A percentile compares a stretch with the other conserved stretches of the same genome.
Conservation (phyloP, 2,113 vertebrate species). For the Talpa occidentalis region DNA sequence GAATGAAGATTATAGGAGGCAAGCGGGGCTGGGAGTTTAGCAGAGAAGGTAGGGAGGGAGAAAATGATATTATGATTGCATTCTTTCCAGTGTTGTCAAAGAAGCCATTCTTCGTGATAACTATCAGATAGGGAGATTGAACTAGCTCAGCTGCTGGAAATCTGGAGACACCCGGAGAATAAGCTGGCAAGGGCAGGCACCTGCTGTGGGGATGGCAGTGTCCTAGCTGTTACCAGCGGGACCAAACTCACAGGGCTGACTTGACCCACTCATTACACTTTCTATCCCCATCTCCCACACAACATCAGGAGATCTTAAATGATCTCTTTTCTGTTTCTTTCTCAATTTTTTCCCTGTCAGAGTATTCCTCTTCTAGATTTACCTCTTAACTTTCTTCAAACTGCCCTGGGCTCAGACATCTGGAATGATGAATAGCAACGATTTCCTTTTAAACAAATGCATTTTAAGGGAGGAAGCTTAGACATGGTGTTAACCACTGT, state of each 20-base stretch:
- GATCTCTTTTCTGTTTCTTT: neutral
- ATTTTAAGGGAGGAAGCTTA: neutral
- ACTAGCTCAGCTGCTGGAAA: neutral
- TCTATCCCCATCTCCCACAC: neutral
- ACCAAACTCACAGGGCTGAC: neutral
- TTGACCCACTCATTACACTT: neutral
- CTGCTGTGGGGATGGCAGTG: accelerated
- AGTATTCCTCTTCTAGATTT: neutral
- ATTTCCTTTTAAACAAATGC: neutral
- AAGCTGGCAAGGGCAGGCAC: neutral
- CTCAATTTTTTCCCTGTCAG: neutral
- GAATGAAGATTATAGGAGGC: neutral
- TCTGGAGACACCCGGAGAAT: neutral
- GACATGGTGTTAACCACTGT: neutral
- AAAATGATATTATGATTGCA: neutral
- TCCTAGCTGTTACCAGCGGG: neutral
- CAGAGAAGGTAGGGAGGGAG: no score
- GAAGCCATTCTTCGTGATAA: neutral
- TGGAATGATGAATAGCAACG: neutral
- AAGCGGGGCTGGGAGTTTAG: neutral
- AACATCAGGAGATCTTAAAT: neutral
- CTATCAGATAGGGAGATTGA: neutral
- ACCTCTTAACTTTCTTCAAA: neutral
- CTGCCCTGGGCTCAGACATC: neutral
- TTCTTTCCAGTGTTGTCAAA: neutral